Evolutionary conservation across 2,888 invertebrate genomes (phyloP).

Genomic region (Desoria tigrina): DNA sequence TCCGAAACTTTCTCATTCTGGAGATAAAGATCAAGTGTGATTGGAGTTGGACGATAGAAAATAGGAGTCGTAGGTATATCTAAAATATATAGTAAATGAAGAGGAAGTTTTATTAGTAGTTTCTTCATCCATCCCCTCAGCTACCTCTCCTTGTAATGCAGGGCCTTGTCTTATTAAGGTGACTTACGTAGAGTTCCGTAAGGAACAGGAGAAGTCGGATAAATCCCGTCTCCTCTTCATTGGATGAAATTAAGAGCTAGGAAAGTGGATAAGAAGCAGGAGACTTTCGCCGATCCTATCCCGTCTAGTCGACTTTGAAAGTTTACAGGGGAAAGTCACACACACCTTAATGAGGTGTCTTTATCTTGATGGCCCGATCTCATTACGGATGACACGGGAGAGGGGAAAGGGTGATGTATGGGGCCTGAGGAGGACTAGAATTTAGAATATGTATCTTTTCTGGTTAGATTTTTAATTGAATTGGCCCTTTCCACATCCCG

Average conservation of each 20-base stretch:
- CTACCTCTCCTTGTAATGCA: too few relatives aligned
- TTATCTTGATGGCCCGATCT: constrained; percentile 50
- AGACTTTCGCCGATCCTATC: too few relatives aligned
- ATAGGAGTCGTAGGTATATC: constrained; percentile 16
- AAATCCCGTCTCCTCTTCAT: constrained; percentile 12
- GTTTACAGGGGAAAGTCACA: constrained; percentile 26
- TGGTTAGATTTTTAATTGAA: constrained; percentile 47
- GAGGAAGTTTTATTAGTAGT: constrained; percentile 14
- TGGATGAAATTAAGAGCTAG: constrained; percentile 11
- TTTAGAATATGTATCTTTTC: constrained; percentile 13
- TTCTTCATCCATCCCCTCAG: neutral
- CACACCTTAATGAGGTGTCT: constrained; percentile 54
- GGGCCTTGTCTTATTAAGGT: too few relatives aligned
- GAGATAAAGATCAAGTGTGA: constrained; percentile 47
- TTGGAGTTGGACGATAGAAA: constrained; percentile 40
- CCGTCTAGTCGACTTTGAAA: neutral
- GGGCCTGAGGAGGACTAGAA: constrained; percentile 34
- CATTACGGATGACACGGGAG: constrained; percentile 34
- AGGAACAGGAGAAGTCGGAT: neutral
- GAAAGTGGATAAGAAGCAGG: constrained; percentile 6
- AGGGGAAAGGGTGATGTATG: constrained; percentile 18
- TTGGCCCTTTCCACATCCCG: constrained; percentile 20
- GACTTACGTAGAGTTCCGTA: neutral
- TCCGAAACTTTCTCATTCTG: constrained; percentile 22
- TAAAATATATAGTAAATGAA: constrained; percentile 19